Conservation (phyloP, 2,113 vertebrate species). For the Nothocercus nigrocapillus region DNA sequence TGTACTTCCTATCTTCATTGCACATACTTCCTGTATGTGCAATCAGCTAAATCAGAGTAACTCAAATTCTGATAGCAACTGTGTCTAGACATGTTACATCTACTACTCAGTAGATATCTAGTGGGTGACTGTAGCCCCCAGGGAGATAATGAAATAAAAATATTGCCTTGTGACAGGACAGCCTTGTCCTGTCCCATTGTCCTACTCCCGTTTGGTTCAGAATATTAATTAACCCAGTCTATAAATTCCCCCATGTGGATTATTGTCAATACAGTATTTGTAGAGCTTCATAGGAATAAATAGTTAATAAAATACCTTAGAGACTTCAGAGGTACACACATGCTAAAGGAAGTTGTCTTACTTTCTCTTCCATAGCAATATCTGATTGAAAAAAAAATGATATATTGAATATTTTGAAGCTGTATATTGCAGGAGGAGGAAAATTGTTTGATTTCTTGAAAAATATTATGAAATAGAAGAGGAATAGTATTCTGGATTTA, state of each 20-base stretch:
- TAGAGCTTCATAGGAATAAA: not conserved
- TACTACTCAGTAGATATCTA: not conserved
- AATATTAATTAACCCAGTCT: constrained; percentile 4
- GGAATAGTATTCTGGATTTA: not conserved
- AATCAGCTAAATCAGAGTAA: not conserved
- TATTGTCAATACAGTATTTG: not conserved
- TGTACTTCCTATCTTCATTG: not conserved
- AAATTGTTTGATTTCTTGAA: not conserved
- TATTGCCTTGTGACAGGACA: not conserved
- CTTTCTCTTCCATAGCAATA: not conserved
- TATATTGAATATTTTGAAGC: not conserved
- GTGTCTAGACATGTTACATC: not conserved
- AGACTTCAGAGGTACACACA: not conserved
- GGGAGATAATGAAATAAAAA: not conserved
- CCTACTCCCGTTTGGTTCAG: not conserved
- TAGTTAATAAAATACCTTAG: not conserved
- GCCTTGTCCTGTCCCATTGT: not conserved
- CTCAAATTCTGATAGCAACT: not conserved
- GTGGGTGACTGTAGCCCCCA: not conserved
- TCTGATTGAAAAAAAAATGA: not conserved
- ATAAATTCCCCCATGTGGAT: not conserved
- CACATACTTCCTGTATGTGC: not conserved
- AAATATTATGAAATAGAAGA: not conserved
- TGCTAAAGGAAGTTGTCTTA: not conserved
- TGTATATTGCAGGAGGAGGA: not conserved